These are phyloP conservation scores for Onychostoma macrolepis DNA, from an alignment of 2,113 vertebrate genomes.

Conservation along the genomic window DNA sequence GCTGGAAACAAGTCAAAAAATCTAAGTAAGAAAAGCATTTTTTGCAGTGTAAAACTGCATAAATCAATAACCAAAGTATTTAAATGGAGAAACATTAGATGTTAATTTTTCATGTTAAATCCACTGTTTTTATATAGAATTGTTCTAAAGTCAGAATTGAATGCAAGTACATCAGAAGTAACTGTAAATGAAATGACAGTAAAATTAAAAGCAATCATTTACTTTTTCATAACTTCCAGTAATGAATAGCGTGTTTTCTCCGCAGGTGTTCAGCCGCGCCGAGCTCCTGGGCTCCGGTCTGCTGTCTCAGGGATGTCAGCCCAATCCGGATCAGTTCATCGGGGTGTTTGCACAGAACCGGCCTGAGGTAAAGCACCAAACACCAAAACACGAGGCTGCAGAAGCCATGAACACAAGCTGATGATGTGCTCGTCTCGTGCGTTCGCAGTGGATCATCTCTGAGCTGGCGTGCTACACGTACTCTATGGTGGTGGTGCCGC, in stretches of 20 bases:
- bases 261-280: conserved; percentile 87
- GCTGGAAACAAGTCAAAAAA: too few species aligned
- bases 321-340: conserved; percentile 87
- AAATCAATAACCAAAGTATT: not conserved
- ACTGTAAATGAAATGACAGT: too few species aligned
- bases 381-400: not conserved
- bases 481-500: conserved; percentile 96
- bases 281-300: conserved; percentile 94
- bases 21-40: too few species aligned
- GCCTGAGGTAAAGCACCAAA: conserved; percentile 83
- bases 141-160: not conserved
- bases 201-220: too few species aligned
- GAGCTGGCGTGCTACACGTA: conserved; percentile 98
- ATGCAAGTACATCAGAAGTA: not conserved
- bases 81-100: not conserved
- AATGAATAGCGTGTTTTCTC: too few species aligned
- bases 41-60: not conserved
- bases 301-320: conserved; percentile 87
- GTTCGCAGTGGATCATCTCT: conserved; percentile 92
- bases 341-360: conserved; percentile 98
- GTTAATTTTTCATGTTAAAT: not conserved
- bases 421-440: not conserved
- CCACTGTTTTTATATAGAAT: too few species aligned
- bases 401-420: not conserved
- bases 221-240: too few species aligned